phyloP scores from a whole-genome alignment of 2,797 vertebrate species.

The Typhlichthys eigenmanni region DNA sequence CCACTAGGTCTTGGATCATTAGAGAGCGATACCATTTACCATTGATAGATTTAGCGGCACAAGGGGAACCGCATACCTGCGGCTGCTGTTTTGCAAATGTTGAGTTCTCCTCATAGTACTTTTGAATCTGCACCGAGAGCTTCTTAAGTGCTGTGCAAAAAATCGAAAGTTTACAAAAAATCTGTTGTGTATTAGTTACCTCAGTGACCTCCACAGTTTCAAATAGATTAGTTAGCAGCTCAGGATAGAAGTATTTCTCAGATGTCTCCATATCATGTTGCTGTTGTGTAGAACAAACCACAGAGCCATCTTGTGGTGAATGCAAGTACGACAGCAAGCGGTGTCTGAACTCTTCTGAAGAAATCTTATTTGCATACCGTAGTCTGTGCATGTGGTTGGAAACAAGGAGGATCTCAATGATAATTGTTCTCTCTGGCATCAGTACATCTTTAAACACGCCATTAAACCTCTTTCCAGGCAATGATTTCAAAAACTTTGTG shows the following conservation, averaged over 20 bases:
- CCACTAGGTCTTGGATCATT: constrained; percentile 58
- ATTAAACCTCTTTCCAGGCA: constrained; percentile 76
- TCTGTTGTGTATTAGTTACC: constrained; percentile 73
- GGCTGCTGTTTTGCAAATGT: constrained; percentile 48
- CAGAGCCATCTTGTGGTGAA: constrained; percentile 21
- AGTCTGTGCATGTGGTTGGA: constrained; percentile 74
- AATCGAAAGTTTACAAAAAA: constrained; percentile 86
- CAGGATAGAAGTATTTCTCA: constrained; percentile 82
- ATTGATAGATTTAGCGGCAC: constrained; percentile 80
- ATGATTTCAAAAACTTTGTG: constrained; percentile 74
- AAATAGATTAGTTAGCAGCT: constrained; percentile 75
- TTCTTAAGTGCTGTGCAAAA: constrained; percentile 80
- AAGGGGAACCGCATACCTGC: constrained; percentile 77
- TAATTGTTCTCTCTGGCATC: constrained; percentile 73
- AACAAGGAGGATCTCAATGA: constrained; percentile 81
- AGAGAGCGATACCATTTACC: constrained; percentile 84
- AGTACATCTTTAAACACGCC: constrained; percentile 82
- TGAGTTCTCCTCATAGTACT: constrained; percentile 55
- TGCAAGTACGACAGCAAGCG: constrained; percentile 60
- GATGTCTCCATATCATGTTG: constrained; percentile 8
- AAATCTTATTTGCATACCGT: constrained; percentile 73
- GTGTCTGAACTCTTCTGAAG: constrained; percentile 63
- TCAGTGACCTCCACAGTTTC: constrained; percentile 84
- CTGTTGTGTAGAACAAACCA: constrained; percentile 5
- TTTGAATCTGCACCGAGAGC: constrained; percentile 79